Percentiles rank a stretch among this genome's conserved stretches.
phyloP scores from a whole-genome alignment of 1,140 invertebrate genomes.

The Brachionus calyciflorus region DNA sequence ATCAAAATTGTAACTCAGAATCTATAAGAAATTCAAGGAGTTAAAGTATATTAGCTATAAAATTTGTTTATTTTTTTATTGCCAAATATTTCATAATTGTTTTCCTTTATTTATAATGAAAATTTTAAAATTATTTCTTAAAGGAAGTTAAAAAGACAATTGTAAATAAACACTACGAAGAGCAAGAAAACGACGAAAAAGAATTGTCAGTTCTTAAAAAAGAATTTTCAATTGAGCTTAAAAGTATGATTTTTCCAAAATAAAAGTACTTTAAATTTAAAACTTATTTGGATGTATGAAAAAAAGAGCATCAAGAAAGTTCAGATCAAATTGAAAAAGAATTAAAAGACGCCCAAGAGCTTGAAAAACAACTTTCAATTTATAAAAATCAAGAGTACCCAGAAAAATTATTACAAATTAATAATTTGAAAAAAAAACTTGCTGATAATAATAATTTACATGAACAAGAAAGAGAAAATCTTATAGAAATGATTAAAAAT shows the following conservation, averaged over 20 bases:
- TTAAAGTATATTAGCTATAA: no score
- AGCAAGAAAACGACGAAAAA: constrained; percentile 14
- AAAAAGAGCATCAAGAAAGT: constrained; percentile 26
- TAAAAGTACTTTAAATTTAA: no score
- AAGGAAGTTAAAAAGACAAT: constrained; percentile 45
- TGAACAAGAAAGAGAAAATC: constrained; percentile 13
- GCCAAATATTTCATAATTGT: no score
- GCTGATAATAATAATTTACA: constrained; percentile 16
- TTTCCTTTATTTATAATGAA: background rate
- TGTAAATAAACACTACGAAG: constrained; percentile 26
- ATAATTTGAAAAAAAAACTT: constrained; percentile 35
- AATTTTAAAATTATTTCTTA: background rate
- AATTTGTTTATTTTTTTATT: no score
- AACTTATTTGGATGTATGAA: no score
- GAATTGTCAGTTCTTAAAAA: constrained; percentile 8
- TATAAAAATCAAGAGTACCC: constrained; percentile 47
- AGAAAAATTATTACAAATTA: constrained; percentile 28
- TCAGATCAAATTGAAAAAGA: constrained; percentile 14
- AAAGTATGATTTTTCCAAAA: constrained; percentile 1
- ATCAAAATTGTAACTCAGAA: no score
- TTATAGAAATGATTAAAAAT: constrained; percentile 31
- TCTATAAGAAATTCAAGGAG: no score
- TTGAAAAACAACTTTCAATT: constrained; percentile 4
- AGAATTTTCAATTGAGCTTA: background rate
- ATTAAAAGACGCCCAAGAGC: background rate